Conservation (phyloP, 2,888 invertebrate species). For the Diabrotica balteata region DNA sequence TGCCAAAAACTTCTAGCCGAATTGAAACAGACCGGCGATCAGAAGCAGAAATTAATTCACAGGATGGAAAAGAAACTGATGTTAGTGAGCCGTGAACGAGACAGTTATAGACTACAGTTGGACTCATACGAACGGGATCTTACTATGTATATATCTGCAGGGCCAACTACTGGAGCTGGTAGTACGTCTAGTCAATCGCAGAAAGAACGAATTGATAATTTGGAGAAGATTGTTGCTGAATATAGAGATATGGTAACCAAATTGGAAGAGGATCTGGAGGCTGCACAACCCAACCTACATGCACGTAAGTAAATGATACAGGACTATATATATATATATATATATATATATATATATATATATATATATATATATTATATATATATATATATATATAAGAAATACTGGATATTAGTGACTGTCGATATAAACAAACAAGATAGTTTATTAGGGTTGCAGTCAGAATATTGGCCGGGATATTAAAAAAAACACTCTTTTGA, state of each 20-base stretch:
- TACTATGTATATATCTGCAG: constrained; percentile 59
- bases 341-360: no score
- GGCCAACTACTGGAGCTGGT: constrained; percentile 48
- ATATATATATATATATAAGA: no score
- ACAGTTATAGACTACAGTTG: constrained; percentile 80
- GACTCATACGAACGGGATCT: constrained; percentile 86
- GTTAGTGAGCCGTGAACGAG: constrained; percentile 74
- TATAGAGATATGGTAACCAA: constrained; percentile 76
- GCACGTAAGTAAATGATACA: constrained; percentile 31
- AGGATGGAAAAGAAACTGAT: constrained; percentile 76
- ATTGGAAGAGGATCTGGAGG: constrained; percentile 69
- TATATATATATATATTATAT: no score
- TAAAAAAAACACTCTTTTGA: no score
- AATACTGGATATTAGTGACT: no score
- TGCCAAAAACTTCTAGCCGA: constrained; percentile 69
- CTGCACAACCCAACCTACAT: constrained; percentile 49
- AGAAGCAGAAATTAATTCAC: constrained; percentile 73
- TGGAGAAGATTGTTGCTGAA: constrained; percentile 76
- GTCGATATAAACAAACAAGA: no score
- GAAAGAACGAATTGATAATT: constrained; percentile 71
- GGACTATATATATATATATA: no score
- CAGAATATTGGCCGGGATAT: no score
- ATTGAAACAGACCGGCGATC: constrained; percentile 68
- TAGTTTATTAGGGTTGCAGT: no score
- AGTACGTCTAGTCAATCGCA: constrained; percentile 56